These are phyloP conservation scores for Lagenorhynchus albirostris DNA, from an alignment of 2,113 vertebrate species.

Conservation along the genomic window DNA sequence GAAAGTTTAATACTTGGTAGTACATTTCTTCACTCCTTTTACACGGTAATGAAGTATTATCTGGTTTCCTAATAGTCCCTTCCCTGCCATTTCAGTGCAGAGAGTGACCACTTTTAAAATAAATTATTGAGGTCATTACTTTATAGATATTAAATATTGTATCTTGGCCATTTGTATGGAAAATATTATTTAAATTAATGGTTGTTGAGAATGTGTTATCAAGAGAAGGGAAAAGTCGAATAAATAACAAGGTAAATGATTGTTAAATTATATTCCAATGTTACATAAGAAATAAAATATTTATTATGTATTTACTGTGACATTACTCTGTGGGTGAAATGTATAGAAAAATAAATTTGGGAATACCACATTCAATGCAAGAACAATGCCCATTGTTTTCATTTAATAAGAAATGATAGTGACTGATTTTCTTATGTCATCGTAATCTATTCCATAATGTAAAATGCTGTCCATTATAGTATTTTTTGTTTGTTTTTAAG, in stretches of 20 bases:
- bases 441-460: not conserved
- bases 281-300: slow-evolving; percentile 20
- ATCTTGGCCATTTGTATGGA: not conserved
- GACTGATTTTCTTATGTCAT: not conserved
- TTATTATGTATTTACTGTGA: not conserved
- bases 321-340: not conserved
- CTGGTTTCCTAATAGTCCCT: not conserved
- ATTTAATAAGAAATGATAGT: not conserved
- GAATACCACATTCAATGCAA: not conserved
- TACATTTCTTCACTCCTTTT: not conserved
- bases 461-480: not conserved
- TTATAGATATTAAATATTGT: not conserved
- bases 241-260: not conserved
- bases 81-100: not conserved
- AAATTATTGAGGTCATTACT: not conserved
- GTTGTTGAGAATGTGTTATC: not conserved
- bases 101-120: not conserved
- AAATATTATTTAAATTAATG: slow-evolving; percentile 13
- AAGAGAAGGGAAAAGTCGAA: not conserved
- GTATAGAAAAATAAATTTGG: not conserved
- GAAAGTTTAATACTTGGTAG: not conserved
- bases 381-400: not conserved
- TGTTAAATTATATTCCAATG: not conserved
- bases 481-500: slow-evolving; percentile 13
- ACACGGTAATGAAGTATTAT: not conserved